Percentiles rank a stretch among this genome's conserved stretches.
These are phyloP conservation scores for Plusia festucae DNA, from an alignment of 2,888 invertebrate species.

Conservation along the genomic window DNA sequence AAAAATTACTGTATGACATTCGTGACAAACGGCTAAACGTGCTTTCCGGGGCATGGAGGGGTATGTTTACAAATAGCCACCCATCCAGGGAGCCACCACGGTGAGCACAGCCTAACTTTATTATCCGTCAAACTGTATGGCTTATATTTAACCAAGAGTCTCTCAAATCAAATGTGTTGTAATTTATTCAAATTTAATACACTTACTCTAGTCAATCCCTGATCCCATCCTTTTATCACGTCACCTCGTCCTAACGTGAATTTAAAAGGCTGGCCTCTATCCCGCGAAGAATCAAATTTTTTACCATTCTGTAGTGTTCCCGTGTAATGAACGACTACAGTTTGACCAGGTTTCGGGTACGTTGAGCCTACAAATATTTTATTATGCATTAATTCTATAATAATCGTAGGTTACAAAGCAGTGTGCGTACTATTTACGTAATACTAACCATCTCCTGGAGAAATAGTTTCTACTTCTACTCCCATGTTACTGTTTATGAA, in stretches of 20 bases:
- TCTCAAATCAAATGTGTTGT: too few relatives aligned
- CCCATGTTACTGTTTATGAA: constrained; percentile 70
- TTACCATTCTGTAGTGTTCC: constrained; percentile 96
- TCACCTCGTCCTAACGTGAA: constrained; percentile 98
- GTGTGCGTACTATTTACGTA: constrained; percentile 14
- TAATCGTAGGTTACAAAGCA: constrained; percentile 60
- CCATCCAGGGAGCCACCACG: too few relatives aligned
- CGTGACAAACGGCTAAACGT: too few relatives aligned
- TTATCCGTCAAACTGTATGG: too few relatives aligned
- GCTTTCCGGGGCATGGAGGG: too few relatives aligned
- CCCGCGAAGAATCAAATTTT: constrained; percentile 99
- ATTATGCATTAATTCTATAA: constrained; percentile 7
- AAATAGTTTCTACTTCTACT: constrained; percentile 81
- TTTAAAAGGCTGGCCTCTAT: constrained; percentile 97
- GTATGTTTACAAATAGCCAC: too few relatives aligned
- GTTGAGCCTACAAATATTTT: constrained; percentile 91
- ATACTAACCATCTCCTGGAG: constrained; percentile 79
- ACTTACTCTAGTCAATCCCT: constrained; percentile 95
- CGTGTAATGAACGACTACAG: constrained; percentile 98
- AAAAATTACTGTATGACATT: too few relatives aligned
- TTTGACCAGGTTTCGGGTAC: constrained; percentile 98
- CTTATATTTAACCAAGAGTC: too few relatives aligned
- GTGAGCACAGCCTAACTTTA: too few relatives aligned
- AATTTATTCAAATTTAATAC: neutral
- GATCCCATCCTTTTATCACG: constrained; percentile 99